Evolutionary conservation across 2,113 vertebrate species (phyloP).

Genomic region (Pomatorhinus ruficollis): DNA sequence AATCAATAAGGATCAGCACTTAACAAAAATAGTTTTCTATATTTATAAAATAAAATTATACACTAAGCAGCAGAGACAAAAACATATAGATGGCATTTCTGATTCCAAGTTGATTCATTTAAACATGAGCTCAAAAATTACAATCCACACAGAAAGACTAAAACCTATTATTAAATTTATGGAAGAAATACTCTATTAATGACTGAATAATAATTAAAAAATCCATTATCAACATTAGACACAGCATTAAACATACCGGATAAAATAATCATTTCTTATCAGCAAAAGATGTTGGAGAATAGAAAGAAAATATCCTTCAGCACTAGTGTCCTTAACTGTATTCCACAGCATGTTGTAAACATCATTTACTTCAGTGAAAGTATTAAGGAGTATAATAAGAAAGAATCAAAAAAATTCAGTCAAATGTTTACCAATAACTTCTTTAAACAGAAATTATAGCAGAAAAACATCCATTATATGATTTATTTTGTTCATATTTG

Average conservation of each 20-base stretch:
- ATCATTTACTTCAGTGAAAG: slow-evolving; percentile 87
- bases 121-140: not conserved
- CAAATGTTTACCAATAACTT: not conserved
- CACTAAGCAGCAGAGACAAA: not conserved
- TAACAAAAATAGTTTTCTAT: not conserved
- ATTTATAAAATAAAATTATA: not conserved
- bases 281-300: slow-evolving; percentile 96
- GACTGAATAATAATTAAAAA: not conserved
- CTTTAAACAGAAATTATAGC: not conserved
- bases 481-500: not conserved
- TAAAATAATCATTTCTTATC: slow-evolving; percentile 90
- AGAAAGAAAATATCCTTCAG: slow-evolving; percentile 91
- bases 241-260: slow-evolving; percentile 81
- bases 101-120: not conserved
- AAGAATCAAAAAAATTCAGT: not conserved
- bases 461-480: not conserved
- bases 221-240: not conserved
- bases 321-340: slow-evolving; percentile 87
- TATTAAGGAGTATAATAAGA: slow-evolving; percentile 78
- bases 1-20: not conserved
- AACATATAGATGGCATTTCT: not conserved
- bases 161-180: not conserved
- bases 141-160: not conserved
- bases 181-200: not conserved
- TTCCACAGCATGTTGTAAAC: slow-evolving; percentile 89